These are phyloP conservation scores for Corydoras sp. DNA, from an alignment of 2,113 vertebrate species.

Conservation along the genomic window DNA sequence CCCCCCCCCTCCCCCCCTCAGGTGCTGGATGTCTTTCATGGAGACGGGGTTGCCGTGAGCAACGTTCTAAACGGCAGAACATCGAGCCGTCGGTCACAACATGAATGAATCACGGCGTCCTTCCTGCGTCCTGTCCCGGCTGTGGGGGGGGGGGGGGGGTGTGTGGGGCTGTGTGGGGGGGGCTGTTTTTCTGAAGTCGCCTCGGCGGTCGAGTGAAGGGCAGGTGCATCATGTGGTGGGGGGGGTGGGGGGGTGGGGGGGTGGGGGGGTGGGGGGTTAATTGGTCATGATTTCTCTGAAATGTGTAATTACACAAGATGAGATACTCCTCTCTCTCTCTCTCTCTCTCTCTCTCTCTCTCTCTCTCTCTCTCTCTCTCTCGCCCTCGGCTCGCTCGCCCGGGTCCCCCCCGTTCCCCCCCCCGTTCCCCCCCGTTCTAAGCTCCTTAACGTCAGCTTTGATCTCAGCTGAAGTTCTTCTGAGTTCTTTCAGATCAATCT, in stretches of 20 bases:
- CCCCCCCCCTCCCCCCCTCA: too few relatives aligned
- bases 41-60: too few relatives aligned
- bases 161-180: background rate
- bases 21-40: too few relatives aligned
- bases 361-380: conserved; percentile 41
- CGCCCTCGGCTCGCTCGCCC: conserved; percentile 22
- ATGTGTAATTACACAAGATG: conserved; percentile 72
- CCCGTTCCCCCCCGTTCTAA: conserved; percentile 63
- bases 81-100: too few relatives aligned
- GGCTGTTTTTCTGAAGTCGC: conserved; percentile 57
- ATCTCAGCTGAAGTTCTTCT: conserved; percentile 64
- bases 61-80: too few relatives aligned
- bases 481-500: conserved; percentile 67
- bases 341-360: conserved; percentile 30
- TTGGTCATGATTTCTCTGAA: conserved; percentile 70
- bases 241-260: conserved; percentile 12
- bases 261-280: conserved; percentile 68
- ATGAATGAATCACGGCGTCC: too few relatives aligned
- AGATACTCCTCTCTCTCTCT: conserved; percentile 56
- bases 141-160: too few relatives aligned
- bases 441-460: conserved; percentile 63
- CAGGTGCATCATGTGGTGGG: conserved; percentile 61
- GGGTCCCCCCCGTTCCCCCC: conserved; percentile 23
- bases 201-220: conserved; percentile 66
- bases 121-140: too few relatives aligned